A percentile compares a stretch with the other conserved stretches of the same genome.
phyloP scores from a whole-genome alignment of 2,113 vertebrate species.

The Nyctereutes procyonoides region DNA sequence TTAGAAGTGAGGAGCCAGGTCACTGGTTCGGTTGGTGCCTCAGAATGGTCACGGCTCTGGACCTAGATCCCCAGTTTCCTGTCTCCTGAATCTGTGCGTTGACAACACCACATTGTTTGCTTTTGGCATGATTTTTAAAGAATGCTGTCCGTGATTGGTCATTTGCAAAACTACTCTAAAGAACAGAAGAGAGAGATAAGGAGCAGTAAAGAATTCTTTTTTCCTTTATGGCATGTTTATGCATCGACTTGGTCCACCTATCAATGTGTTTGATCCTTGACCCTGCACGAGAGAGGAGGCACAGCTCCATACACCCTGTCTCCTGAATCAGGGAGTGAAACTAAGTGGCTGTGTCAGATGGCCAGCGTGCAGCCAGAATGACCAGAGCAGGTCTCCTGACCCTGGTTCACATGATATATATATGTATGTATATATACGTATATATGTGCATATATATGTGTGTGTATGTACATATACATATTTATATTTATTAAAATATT shows the following conservation, averaged over 20 bases:
- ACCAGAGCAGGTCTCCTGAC: neutral
- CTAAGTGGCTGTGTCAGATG: neutral
- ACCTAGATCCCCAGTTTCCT: neutral
- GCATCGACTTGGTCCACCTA: neutral
- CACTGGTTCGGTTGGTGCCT: neutral
- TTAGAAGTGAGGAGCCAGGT: neutral
- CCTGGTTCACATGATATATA: accelerated
- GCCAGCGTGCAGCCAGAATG: neutral
- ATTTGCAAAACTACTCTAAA: constrained; percentile 12
- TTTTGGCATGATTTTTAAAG: constrained; percentile 10
- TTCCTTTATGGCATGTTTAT: neutral
- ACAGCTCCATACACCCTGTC: accelerated
- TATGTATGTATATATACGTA: neutral
- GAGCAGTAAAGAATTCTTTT: neutral
- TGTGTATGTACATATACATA: neutral
- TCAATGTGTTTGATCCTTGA: neutral
- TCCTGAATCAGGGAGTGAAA: neutral
- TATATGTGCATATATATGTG: neutral
- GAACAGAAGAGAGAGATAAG: neutral
- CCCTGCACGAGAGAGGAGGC: too few species aligned
- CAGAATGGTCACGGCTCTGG: neutral
- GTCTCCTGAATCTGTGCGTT: neutral
- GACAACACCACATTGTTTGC: neutral
- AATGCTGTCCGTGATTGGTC: neutral
- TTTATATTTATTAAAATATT: neutral